Conservation (phyloP, 2,888 invertebrate genomes). For the Tenodera sinensis region DNA sequence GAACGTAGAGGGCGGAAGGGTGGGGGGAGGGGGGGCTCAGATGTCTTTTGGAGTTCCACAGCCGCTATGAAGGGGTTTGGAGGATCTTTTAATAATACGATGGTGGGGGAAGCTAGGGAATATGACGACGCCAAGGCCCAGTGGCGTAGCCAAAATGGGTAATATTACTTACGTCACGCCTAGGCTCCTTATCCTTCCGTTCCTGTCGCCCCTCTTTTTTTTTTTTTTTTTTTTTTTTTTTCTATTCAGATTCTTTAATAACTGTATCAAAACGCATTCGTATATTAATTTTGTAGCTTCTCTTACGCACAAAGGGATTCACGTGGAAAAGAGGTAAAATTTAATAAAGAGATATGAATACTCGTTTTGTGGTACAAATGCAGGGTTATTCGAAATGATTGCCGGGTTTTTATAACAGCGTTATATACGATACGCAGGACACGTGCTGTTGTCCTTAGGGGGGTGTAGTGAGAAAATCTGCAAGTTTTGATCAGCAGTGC, state of each 20-base stretch:
- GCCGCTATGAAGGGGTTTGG: not conserved
- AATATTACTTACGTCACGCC: not conserved
- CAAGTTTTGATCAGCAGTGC: too few relatives aligned
- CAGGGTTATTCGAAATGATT: too few relatives aligned
- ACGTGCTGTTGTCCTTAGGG: too few relatives aligned
- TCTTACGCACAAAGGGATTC: not conserved
- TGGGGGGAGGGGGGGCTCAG: not conserved
- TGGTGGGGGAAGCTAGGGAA: not conserved
- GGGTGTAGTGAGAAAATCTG: too few relatives aligned
- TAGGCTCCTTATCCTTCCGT: not conserved
- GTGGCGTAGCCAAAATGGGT: not conserved
- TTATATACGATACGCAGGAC: too few relatives aligned
- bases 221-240: too few relatives aligned
- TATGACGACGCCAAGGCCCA: not conserved
- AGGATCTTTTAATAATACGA: slow-evolving; percentile 8
- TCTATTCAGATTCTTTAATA: not conserved
- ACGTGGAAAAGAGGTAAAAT: not conserved
- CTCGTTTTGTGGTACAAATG: not conserved
- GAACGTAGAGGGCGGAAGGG: not conserved
- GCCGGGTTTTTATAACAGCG: too few relatives aligned
- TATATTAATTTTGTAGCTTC: not conserved
- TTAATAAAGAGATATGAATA: not conserved
- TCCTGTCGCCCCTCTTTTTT: not conserved
- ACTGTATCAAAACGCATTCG: not conserved
- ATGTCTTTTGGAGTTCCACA: not conserved